phyloP scores from a whole-genome alignment of 2,888 invertebrate species.

The Trisateles emortualis region DNA sequence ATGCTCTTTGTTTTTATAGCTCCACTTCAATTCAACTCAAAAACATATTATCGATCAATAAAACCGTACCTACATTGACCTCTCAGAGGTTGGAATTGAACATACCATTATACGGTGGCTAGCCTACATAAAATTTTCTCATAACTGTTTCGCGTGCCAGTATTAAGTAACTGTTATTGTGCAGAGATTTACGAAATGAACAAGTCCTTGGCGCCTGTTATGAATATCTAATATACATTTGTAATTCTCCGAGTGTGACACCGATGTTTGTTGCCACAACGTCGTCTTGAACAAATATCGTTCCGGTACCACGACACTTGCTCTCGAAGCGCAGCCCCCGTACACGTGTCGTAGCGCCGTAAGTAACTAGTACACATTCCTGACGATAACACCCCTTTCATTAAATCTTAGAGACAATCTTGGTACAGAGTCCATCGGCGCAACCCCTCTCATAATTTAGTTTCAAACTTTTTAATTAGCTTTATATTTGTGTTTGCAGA shows the following conservation, averaged over 20 bases:
- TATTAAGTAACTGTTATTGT: conserved; percentile 67
- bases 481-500: conserved; percentile 87
- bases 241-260: conserved; percentile 82
- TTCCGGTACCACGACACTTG: conserved; percentile 70
- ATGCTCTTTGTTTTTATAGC: conserved; percentile 68
- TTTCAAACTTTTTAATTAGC: conserved; percentile 87
- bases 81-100: conserved; percentile 10
- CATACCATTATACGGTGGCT: conserved; percentile 23
- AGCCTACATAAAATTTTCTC: conserved; percentile 42
- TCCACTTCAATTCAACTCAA: conserved; percentile 48
- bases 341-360: conserved; percentile 34
- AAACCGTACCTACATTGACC: conserved; percentile 32
- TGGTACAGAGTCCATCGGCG: conserved; percentile 80
- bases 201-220: conserved; percentile 78
- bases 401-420: conserved; percentile 82
- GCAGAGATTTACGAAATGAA: conserved; percentile 76
- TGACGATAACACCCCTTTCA: conserved; percentile 72
- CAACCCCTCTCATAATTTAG: conserved; percentile 87
- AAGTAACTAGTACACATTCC: conserved; percentile 64
- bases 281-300: conserved; percentile 76
- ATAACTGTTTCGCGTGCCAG: conserved; percentile 61
- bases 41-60: conserved; percentile 45
- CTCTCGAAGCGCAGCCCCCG: conserved; percentile 40
- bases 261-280: conserved; percentile 81
- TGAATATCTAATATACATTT: conserved; percentile 86